Percentiles rank a stretch among this genome's conserved stretches.
Evolutionary conservation across 92 coral and sea anemone genomes (phyloP).

Genomic region (Parazoanthus swiftii): DNA sequence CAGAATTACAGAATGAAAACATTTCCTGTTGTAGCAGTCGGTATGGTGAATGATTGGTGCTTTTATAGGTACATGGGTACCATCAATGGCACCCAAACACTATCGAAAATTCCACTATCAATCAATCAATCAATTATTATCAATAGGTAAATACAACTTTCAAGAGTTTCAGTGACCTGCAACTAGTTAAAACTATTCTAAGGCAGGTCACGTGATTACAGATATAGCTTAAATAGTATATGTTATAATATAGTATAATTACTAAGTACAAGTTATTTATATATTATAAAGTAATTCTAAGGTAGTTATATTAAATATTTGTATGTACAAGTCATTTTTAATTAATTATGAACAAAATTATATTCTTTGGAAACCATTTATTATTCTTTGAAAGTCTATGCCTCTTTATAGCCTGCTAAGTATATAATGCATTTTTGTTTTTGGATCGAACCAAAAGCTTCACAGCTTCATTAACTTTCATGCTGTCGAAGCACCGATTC

Average conservation of each 20-base stretch:
- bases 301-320: too few relatives aligned
- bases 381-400: slow-evolving; percentile 49
- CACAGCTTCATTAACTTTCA: slow-evolving; percentile 57
- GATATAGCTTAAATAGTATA: too few relatives aligned
- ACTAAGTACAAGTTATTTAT: too few relatives aligned
- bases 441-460: slow-evolving; percentile 39
- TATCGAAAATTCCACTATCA: slow-evolving; percentile 56
- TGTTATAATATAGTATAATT: too few relatives aligned
- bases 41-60: slow-evolving; percentile 54
- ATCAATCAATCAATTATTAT: too few relatives aligned
- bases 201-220: too few relatives aligned
- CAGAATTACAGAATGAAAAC: slow-evolving; percentile 66
- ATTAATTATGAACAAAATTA: too few relatives aligned
- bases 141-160: too few relatives aligned
- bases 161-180: too few relatives aligned
- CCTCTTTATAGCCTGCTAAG: slow-evolving; percentile 47
- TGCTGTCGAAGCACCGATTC: slow-evolving; percentile 64
- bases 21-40: slow-evolving; percentile 60
- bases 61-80: slow-evolving; percentile 60
- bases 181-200: too few relatives aligned
- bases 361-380: slow-evolving; percentile 55
- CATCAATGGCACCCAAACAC: slow-evolving; percentile 67
- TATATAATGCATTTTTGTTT: slow-evolving; percentile 48
- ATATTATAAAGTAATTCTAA: too few relatives aligned
- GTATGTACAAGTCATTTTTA: too few relatives aligned